Evolutionary conservation across 1,140 invertebrate species (phyloP).

Genomic region (Caenorhabditis remanei): DNA sequence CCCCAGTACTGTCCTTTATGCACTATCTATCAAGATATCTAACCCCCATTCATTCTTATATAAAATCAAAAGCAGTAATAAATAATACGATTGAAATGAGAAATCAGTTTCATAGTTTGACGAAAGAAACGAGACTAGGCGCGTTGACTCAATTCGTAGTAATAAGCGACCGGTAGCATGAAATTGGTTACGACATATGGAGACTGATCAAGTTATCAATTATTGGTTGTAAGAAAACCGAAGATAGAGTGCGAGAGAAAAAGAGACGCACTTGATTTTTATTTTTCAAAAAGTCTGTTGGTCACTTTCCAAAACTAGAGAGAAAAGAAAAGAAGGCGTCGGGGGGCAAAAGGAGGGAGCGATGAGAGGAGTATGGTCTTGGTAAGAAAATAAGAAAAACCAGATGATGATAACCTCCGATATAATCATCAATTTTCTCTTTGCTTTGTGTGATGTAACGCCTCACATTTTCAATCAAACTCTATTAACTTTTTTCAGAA

Average conservation of each 20-base stretch:
- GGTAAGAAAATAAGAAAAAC: constrained; percentile 38
- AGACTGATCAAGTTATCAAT: constrained; percentile 51
- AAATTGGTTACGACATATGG: constrained; percentile 22
- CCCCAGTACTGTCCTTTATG: neutral
- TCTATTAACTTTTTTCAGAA: neutral
- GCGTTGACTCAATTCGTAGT: constrained; percentile 43
- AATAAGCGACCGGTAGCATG: constrained; percentile 47
- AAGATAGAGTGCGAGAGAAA: neutral
- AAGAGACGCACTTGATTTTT: neutral
- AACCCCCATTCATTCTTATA: neutral
- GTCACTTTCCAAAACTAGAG: constrained; percentile 48
- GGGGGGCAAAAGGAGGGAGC: constrained; percentile 2
- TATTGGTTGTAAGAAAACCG: constrained; percentile 47
- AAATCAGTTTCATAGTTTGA: constrained; percentile 38
- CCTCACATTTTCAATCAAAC: neutral
- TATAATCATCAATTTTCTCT: constrained; percentile 42
- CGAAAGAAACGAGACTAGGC: constrained; percentile 24
- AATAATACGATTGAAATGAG: constrained; percentile 26
- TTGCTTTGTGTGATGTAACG: neutral
- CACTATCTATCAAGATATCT: neutral
- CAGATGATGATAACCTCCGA: constrained; percentile 41
- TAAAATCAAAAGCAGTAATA: constrained; percentile 37
- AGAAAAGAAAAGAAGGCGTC: constrained; percentile 18
- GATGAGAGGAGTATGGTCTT: constrained; percentile 33
- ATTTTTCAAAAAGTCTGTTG: constrained; percentile 35